Base-by-base conservation (phyloP, 2,888 invertebrate species). In the Drosophila yooni region DNA sequence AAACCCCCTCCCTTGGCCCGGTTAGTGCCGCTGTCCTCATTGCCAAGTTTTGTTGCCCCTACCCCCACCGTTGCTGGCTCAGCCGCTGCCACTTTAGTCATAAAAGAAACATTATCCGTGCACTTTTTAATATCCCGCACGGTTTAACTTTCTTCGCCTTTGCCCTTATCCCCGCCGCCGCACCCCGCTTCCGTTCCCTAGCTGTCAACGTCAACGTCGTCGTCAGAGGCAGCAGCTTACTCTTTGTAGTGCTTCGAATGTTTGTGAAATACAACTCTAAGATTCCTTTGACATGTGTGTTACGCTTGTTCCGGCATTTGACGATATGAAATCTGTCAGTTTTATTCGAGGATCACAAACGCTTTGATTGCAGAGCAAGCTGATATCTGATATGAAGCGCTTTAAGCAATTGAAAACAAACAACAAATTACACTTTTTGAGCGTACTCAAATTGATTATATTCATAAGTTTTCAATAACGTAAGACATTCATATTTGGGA, bases 101-200 rank as follows among this genome's bases (percentile, higher is more conserved):
- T 90, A 87, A 87, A 87, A 87, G 81, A 71, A 79, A 74, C 87
- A 87, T 87, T 87, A 89, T 64, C 77, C 83, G 89, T 91, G 89
- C 90, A 91, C 91, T 92, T 92, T 92, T 92, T 92, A 92, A 93
- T 92, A 92, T 90, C 91, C 88, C 83, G 89, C 91, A 91, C 92
- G 92, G 91, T 91, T 92, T 90, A 89, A 91, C 83, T 90, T 91
- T 78, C 78, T 76, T 73, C 52, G 51, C 33, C 71, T 63, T 58
- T 72, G 62, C 51, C 71, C 54, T 33, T 53, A 27, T 34, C n/a
- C 21, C 15, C 18, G 59, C 54, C 2, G 34, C 18, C n/a, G 15
- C 52, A 3, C 34, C 46, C 31, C 56, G 40, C 18, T 38, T 18
- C 38, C 18, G 18, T 8, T 18, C 38, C 38, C 38, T 18, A 18